phyloP scores from a whole-genome alignment of 2,888 invertebrate genomes.

The Conus canariensis region DNA sequence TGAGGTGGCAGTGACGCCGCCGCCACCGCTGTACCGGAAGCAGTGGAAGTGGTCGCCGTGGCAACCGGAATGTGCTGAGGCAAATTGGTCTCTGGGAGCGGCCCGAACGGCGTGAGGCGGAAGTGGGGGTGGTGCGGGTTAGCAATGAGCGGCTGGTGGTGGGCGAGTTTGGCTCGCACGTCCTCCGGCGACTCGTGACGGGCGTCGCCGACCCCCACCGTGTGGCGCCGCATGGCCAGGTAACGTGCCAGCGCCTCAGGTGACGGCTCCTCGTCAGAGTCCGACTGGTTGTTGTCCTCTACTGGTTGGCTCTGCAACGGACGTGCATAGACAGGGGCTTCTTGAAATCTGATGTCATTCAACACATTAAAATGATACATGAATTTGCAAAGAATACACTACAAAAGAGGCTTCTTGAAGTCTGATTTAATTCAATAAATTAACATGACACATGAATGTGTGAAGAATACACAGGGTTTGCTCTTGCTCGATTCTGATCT shows the following conservation, averaged over 20 bases:
- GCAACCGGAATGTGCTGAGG: constrained; percentile 89
- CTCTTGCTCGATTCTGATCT: no score
- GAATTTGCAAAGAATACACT: no score
- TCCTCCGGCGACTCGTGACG: constrained; percentile 85
- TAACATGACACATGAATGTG: no score
- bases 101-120: constrained; percentile 61
- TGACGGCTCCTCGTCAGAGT: constrained; percentile 79
- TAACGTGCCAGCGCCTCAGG: constrained; percentile 79
- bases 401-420: no score
- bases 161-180: constrained; percentile 72
- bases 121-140: constrained; percentile 69
- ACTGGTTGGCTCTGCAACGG: constrained; percentile 52
- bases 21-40: background rate
- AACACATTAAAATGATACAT: no score
- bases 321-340: no score
- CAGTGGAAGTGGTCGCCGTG: background rate
- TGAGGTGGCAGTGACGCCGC: background rate
- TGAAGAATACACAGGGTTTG: no score
- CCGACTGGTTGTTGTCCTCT: constrained; percentile 69
- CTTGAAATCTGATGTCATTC: no score
- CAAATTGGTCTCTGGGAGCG: constrained; percentile 88
- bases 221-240: constrained; percentile 89
- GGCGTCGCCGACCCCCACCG: constrained; percentile 93
- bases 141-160: constrained; percentile 72
- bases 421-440: no score